These are phyloP conservation scores for Illadopsis cleaveri DNA, from an alignment of 2,113 vertebrate species.

Conservation along the genomic window DNA sequence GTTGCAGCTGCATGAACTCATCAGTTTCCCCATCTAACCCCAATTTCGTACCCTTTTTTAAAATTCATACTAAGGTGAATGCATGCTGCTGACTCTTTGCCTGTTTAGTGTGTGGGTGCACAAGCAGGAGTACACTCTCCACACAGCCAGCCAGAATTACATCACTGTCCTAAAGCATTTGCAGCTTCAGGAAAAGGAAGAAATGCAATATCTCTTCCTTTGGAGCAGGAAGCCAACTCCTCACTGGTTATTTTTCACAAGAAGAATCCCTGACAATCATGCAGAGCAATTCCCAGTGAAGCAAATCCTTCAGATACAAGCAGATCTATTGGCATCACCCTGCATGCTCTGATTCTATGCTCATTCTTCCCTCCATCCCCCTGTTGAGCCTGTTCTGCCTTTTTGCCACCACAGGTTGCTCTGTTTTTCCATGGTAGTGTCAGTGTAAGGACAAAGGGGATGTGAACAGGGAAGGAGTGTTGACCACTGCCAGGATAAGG, in stretches of 20 bases:
- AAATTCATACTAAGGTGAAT: background rate
- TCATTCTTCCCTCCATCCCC: background rate
- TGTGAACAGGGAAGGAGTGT: background rate
- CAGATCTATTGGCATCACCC: background rate
- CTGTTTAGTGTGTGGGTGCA: background rate
- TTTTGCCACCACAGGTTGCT: background rate
- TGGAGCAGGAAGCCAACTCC: background rate
- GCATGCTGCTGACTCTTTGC: background rate
- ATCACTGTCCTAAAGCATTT: background rate
- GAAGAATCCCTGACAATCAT: background rate
- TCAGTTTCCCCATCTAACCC: background rate
- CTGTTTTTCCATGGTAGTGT: background rate
- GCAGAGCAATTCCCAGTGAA: background rate
- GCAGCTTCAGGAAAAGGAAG: background rate
- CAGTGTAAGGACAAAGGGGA: background rate
- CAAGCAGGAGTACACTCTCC: background rate
- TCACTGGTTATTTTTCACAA: background rate
- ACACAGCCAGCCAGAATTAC: background rate
- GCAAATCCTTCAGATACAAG: background rate
- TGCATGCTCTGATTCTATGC: fast-evolving
- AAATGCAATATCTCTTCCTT: background rate
- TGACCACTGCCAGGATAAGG: background rate
- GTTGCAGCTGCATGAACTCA: background rate
- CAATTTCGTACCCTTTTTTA: background rate
- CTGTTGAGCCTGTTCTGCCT: background rate